A percentile compares a stretch with the other conserved stretches of the same genome.
Evolutionary conservation across 2,797 vertebrate species (phyloP).

Genomic region (Buphagus erythrorhynchus): DNA sequence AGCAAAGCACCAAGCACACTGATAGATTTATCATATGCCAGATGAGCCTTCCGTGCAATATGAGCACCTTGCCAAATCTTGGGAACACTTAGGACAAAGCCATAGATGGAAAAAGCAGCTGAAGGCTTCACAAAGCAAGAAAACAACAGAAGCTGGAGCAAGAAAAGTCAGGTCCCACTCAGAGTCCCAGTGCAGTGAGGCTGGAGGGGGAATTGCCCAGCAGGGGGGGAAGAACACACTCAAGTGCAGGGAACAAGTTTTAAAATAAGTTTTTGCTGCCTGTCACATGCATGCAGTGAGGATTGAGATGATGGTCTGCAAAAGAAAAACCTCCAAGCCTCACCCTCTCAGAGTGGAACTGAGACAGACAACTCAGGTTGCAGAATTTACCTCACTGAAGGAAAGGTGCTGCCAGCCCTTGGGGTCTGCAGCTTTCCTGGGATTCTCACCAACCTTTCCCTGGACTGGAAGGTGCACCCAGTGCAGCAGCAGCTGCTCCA

Average conservation of each 20-base stretch:
- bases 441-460: background rate
- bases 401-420: background rate
- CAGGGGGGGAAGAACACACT: background rate
- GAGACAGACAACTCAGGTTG: background rate
- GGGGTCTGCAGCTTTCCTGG: background rate
- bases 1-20: background rate
- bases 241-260: background rate
- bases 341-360: background rate
- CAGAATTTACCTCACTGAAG: background rate
- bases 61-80: constrained; percentile 59
- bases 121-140: constrained; percentile 26
- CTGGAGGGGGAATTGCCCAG: background rate
- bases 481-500: background rate
- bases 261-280: background rate
- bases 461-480: background rate
- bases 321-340: background rate
- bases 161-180: background rate
- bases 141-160: constrained; percentile 5
- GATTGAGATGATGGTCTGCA: background rate
- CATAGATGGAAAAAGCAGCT: constrained; percentile 63
- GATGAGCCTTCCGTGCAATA: background rate
- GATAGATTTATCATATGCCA: background rate
- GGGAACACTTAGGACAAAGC: constrained; percentile 51
- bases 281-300: accelerated
- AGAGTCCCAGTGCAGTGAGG: background rate